Percentiles rank a stretch among this genome's conserved stretches.
These are phyloP conservation scores for Syndactyla subalaris DNA, from an alignment of 2,797 vertebrate species.

Conservation along the genomic window DNA sequence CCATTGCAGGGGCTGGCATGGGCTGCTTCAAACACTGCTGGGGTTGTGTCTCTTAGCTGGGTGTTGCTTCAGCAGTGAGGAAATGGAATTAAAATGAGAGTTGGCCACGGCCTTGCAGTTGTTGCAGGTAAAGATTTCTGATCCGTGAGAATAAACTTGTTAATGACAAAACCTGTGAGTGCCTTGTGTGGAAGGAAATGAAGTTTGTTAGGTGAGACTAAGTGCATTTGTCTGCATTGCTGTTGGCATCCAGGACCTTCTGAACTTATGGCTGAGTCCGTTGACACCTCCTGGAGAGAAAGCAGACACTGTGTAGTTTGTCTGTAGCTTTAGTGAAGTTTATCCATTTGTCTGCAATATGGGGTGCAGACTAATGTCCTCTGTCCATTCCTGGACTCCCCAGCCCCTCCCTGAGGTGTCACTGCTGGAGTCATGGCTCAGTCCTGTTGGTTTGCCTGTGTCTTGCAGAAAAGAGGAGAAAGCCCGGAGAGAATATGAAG, in stretches of 20 bases:
- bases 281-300: neutral
- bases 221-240: neutral
- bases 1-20: neutral
- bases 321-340: neutral
- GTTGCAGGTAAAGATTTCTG: neutral
- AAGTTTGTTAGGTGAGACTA: neutral
- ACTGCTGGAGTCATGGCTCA: neutral
- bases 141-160: neutral
- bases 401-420: neutral
- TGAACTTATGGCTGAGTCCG: neutral
- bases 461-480: conserved; percentile 74
- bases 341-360: neutral
- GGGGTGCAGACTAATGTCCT: neutral
- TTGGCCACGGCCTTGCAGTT: neutral
- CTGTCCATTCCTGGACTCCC: neutral
- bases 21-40: neutral
- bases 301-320: neutral
- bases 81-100: neutral
- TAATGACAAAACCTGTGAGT: neutral
- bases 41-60: neutral
- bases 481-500: conserved; percentile 61
- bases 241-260: neutral
- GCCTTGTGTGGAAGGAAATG: neutral
- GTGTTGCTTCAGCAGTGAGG: neutral
- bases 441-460: neutral